Base-by-base conservation (phyloP, 1,140 invertebrate genomes). In the Drosophila neocordata region DNA sequence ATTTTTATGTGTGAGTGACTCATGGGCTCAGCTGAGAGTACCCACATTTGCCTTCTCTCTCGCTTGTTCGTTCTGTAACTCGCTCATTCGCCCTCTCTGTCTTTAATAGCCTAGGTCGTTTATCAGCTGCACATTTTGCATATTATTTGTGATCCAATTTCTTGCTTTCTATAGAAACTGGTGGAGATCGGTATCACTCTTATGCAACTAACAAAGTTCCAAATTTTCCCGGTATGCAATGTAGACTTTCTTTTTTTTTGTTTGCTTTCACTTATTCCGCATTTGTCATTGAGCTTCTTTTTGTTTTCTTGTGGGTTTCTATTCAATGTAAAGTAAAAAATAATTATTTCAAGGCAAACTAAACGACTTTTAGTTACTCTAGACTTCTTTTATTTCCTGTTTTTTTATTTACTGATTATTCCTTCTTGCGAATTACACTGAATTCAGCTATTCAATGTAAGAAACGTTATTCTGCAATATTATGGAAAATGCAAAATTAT, bases 91-190 rank as follows among this genome's bases (percentile, higher is more conserved):
- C 13, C 27, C 57, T 12, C 31, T 53, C 37, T 15, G 7, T 41
- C 12, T 2, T 3, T n/a, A 2, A 22, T 18, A 22, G 8, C 24
- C 38, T 60, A 13, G 13, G 41, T 44, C 41, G 41, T 44, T 48
- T 69, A 65, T 56, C 75, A 73, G 56, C 53, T 69, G 66, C 64
- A 64, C 2, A 44, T 66, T 65, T 27, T 62, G 59, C 35, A 56
- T 48, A 69, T 48, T 67, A 72, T 65, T 9, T 72, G 61, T 72
- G 70, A 61, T 72, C 70, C 53, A 73, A 58, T 65, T 73, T 72
- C 22, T 24, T 24, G 22, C 4, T 24, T 24, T 24, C 22, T 24
- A 24, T 24, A 24, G 2, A 24, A 24, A 4, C 22, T 24, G 51
- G 51, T 35, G 48, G 12, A 53, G 51, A 27, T 52, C 38, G 15